Evolutionary conservation across 2,113 vertebrate genomes (phyloP), one percentile per base, ranked within the genome.

Genomic region (Panthera uncia): DNA sequence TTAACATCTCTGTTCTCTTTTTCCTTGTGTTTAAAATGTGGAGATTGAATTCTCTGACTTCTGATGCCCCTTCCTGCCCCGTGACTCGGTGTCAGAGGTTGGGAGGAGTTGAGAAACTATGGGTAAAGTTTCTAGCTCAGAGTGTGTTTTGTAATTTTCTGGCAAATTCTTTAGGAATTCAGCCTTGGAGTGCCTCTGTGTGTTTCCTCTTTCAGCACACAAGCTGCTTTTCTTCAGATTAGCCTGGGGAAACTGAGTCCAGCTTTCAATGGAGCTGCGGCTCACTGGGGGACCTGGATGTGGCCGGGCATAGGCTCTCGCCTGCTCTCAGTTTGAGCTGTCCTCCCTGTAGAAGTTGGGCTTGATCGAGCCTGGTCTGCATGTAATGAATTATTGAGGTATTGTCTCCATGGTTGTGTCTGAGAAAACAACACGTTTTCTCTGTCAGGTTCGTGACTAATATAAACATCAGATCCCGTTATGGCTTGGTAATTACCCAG

Each of bases 381-480:
- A 1, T 36, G 29, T 38, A 61, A 91, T 97, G 96, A 96, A 91
- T 97, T 97, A 85, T 82, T 83, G 81, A 97, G 84, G 84, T 81
- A 66, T 83, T 96, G 71, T 98, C 95, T 98, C 94, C 88, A 55
- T 91, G 93, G 55, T 81, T 55, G 29, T 98, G 97, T 96, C 89
- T 94, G 50, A 98, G 97, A 97, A 98, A 98, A 97, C 95, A 97
- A 91, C 95, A 89, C 38, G 2, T 97, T 95, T 96, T 82, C 93
- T 97, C 96, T 45, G 29, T 93, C 81, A 83, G 94, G 52, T 41
- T 65, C 14, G 18, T 95, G 92, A 97, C 66, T 97, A 25, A 5
- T 85, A 85, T 41, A 93, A 6, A 18, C 97, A 94, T 89, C 94
- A 97, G 97, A 95, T 98, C 50, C 95, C 92, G 92, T 98, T 88